These are phyloP conservation scores for Scaptomyza montana DNA, from an alignment of 1,140 invertebrate genomes.

Conservation along the genomic window DNA sequence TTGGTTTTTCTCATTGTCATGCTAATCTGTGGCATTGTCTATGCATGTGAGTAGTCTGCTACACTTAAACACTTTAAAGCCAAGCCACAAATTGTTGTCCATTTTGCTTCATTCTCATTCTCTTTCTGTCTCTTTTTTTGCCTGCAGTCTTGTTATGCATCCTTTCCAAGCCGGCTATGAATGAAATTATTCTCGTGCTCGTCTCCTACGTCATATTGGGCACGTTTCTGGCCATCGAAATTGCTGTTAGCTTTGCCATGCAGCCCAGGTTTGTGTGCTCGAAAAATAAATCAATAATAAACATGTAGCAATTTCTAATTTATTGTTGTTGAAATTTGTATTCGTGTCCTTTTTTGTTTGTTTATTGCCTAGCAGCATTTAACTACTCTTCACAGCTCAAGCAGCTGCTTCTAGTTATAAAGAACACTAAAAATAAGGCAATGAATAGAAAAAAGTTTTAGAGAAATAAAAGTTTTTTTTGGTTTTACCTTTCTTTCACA, in stretches of 20 bases:
- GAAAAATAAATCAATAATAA: no score
- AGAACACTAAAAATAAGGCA: slow-evolving; percentile 1
- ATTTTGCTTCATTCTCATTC: slow-evolving; percentile 4
- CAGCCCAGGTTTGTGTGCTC: slow-evolving; percentile 83
- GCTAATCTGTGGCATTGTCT: slow-evolving; percentile 84
- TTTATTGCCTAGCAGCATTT: slow-evolving; percentile 27
- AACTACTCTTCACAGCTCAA: slow-evolving; percentile 59
- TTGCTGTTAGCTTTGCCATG: slow-evolving; percentile 85
- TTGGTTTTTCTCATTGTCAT: slow-evolving; percentile 84
- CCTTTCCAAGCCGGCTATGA: slow-evolving; percentile 92
- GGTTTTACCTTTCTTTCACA: slow-evolving; percentile 3
- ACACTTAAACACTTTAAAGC: no score
- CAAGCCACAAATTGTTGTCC: slow-evolving; percentile 24
- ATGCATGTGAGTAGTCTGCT: slow-evolving; percentile 84
- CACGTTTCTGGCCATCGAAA: slow-evolving; percentile 88
- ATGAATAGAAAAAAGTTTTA: slow-evolving; percentile 27
- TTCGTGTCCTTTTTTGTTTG: no score
- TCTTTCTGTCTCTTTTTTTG: slow-evolving; percentile 3
- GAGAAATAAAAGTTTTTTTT: slow-evolving; percentile 4
- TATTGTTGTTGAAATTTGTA: no score
- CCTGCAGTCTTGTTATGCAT: slow-evolving; percentile 88
- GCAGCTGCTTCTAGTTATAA: slow-evolving; percentile 29
- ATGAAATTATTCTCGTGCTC: slow-evolving; percentile 93
- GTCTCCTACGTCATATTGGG: slow-evolving; percentile 92
- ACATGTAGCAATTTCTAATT: no score